A percentile compares a stretch with the other conserved stretches of the same genome.
These are phyloP conservation scores for Cygnus olor DNA, from an alignment of 2,797 vertebrate species.

Conservation along the genomic window DNA sequence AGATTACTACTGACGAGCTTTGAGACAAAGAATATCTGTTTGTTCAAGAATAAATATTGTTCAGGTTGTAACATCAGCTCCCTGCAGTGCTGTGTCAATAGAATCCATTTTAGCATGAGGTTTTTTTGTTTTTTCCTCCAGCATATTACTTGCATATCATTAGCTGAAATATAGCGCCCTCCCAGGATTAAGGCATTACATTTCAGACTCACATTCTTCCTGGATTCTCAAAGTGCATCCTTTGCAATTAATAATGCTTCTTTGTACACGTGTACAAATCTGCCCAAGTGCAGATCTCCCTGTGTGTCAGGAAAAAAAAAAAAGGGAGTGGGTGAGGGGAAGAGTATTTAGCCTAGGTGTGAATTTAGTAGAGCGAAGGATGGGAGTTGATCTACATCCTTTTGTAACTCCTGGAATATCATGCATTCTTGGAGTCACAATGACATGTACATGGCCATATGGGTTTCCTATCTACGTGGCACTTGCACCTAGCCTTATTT, in stretches of 20 bases:
- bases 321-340: too few species aligned
- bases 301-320: background rate
- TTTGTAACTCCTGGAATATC: background rate
- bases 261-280: background rate
- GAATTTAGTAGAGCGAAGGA: background rate
- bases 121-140: background rate
- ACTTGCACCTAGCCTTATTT: background rate
- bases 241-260: background rate
- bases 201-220: background rate
- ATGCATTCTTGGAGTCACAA: background rate
- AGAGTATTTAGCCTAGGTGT: background rate
- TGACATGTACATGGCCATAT: background rate
- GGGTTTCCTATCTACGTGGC: background rate
- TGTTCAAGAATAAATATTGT: background rate
- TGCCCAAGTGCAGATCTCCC: background rate
- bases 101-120: background rate
- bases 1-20: background rate
- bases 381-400: background rate
- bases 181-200: background rate
- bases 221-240: background rate
- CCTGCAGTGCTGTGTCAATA: background rate
- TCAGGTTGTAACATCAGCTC: background rate
- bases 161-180: background rate
- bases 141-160: background rate
- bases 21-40: background rate